A percentile compares a stretch with the other conserved stretches of the same genome.
Conservation (phyloP, 2,113 vertebrate genomes). For the Oxyruncus cristatus region DNA sequence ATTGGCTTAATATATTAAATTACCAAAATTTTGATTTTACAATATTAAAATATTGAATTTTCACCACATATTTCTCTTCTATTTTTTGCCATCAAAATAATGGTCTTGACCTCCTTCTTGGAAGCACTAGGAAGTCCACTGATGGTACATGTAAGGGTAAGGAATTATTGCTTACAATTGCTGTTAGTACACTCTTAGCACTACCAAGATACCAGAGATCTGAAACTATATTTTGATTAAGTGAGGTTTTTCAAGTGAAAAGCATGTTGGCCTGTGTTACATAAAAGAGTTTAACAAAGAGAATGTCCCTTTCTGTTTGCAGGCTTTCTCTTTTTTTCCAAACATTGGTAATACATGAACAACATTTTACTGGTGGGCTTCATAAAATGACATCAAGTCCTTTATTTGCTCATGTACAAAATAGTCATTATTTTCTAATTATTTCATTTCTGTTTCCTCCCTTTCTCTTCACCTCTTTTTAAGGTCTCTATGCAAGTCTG, state of each 20-base stretch:
- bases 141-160: not conserved
- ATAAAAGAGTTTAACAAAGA: not conserved
- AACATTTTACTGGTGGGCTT: not conserved
- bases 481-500: not conserved
- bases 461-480: not conserved
- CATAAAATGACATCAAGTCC: not conserved
- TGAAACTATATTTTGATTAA: not conserved
- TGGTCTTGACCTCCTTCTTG: not conserved
- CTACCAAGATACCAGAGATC: not conserved
- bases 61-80: not conserved
- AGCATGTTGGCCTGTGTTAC: not conserved
- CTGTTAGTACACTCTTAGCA: not conserved
- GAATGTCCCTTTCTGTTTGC: not conserved
- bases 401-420: not conserved
- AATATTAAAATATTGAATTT: not conserved
- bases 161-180: not conserved
- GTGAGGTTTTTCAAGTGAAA: not conserved
- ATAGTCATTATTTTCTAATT: not conserved
- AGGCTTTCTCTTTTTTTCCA: not conserved
- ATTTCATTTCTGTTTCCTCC: not conserved
- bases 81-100: not conserved
- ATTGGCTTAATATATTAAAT: not conserved
- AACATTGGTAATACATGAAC: fast-evolving
- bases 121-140: not conserved
- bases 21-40: not conserved